Base-by-base conservation (phyloP, 2,888 invertebrate species). In the Orchesellides sinensis region DNA sequence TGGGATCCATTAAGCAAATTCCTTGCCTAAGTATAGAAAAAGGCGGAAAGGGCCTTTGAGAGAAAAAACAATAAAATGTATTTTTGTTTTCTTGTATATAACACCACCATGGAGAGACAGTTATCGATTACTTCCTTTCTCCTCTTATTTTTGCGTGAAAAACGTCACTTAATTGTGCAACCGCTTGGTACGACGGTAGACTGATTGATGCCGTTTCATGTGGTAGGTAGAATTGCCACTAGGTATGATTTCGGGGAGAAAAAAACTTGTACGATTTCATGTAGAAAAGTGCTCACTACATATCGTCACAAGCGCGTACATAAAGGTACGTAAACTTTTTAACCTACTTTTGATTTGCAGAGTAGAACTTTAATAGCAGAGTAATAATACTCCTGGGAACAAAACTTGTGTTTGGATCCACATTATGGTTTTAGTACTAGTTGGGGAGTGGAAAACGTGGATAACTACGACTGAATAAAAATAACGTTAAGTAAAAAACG, bases 301-400 rank as follows among this genome's bases (percentile, higher is more conserved):
- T 49, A 17, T 21, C 2, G 49, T 8, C 17, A 21, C 19, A 17
- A 47, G 47, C n/a, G n/a, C 17, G 47, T 10, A n/a, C 14, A 6
- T 19, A 3, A 2, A 49, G 17, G 49, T 21, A 49, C 21, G 19
- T n/a, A 4, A 10, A 47, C 17, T 47, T 10, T 35, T 35, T 68
- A 23, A 21, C 14, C 25, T 56, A 56, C n/a, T 56, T 56, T 29
- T 70, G 54, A n/a, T 56, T 12, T 54, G 23, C 47, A 14, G 17
- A 52, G 8, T 21, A 27, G 54, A 56, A 56, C 40, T 70, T 40
- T 70, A 70, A 70, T 70, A 40, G 70, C 12, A 70, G 40, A 23
- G 23, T 70, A 70, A 70, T 70, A 56, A 40, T 25, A n/a, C 56
- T 40, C 45, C 23, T 21, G 68, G 27, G 21, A 29, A 19, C 23